Evolutionary conservation across 1,140 invertebrate genomes (phyloP).

Genomic region (Drosophila trapezifrons): DNA sequence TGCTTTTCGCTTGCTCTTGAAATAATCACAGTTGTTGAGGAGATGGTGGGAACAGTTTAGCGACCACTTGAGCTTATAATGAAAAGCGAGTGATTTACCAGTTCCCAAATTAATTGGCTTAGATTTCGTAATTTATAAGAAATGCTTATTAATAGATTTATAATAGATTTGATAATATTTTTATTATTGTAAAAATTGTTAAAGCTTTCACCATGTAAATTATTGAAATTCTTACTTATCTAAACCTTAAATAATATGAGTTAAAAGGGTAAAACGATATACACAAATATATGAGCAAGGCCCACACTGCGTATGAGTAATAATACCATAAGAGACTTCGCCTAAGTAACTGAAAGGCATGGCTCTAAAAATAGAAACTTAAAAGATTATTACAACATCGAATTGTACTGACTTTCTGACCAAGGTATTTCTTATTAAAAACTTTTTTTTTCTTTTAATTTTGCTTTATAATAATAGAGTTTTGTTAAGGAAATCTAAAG

Average conservation of each 20-base stretch:
- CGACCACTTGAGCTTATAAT: neutral
- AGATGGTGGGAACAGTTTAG: slow-evolving; percentile 15
- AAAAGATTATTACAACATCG: neutral
- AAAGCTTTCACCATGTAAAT: no score
- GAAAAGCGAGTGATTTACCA: neutral
- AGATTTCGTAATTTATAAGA: neutral
- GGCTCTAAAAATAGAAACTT: neutral
- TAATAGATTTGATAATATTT: no score
- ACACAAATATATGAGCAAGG: neutral
- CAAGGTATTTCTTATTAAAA: no score
- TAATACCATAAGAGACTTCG: neutral
- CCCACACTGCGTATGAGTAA: slow-evolving; percentile 9
- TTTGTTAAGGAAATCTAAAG: no score
- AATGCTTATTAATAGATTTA: neutral
- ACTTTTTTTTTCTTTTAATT: no score
- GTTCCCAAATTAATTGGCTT: neutral
- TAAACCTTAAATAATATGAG: neutral
- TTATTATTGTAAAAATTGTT: no score
- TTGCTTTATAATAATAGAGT: no score
- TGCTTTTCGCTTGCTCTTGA: neutral
- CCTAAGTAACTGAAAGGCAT: neutral
- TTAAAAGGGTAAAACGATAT: neutral
- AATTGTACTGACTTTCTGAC: no score
- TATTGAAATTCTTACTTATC: no score
- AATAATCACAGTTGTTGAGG: slow-evolving; percentile 1